Evolutionary conservation across 2,888 invertebrate genomes (phyloP).

Genomic region (Halictus ligatus): DNA sequence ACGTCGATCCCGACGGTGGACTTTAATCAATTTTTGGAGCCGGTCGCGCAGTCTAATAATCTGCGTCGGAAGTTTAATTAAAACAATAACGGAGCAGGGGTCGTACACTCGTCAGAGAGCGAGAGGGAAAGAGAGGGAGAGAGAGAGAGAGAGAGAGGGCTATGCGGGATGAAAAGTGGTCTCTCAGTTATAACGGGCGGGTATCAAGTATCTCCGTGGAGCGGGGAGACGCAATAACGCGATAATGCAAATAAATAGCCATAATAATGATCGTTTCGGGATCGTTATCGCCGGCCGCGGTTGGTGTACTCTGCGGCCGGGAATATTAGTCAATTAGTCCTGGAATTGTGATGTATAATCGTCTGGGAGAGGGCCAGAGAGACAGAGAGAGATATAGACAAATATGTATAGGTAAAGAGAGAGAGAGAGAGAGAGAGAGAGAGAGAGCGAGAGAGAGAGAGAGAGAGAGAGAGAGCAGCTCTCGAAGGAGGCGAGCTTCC

Average conservation of each 20-base stretch:
- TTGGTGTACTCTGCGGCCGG: not conserved
- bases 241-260: slow-evolving; percentile 21
- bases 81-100: not conserved
- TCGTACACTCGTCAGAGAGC: not conserved
- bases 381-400: no score
- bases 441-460: not conserved
- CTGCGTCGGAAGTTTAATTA: not conserved
- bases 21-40: slow-evolving; percentile 9
- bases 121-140: not conserved
- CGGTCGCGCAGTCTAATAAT: not conserved
- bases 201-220: not conserved
- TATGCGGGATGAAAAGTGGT: not conserved
- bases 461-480: not conserved
- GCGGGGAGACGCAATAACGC: slow-evolving; percentile 12
- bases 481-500: not conserved
- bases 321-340: slow-evolving; percentile 21
- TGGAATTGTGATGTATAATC: slow-evolving; percentile 17
- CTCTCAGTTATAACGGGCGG: not conserved
- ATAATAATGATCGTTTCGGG: slow-evolving; percentile 12
- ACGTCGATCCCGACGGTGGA: not conserved
- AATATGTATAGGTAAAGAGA: no score
- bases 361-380: not conserved
- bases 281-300: slow-evolving; percentile 6
- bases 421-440: not conserved
- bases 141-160: not conserved